These are phyloP conservation scores for Atta cephalotes DNA, from an alignment of 1,140 invertebrate species.

Conservation along the genomic window DNA sequence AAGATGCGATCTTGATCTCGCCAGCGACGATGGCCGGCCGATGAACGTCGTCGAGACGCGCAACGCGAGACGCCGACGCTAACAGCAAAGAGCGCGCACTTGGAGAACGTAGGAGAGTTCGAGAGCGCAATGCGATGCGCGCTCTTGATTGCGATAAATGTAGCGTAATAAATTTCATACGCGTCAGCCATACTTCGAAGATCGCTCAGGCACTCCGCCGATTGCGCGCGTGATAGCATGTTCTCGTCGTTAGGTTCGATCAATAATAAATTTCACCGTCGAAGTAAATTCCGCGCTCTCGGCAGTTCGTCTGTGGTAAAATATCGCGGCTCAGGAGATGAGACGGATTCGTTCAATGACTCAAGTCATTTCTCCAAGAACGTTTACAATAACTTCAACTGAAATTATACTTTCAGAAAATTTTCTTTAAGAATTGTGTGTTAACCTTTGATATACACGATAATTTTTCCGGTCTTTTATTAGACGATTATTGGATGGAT, in stretches of 20 bases:
- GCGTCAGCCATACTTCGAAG: constrained; percentile 52
- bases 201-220: constrained; percentile 46
- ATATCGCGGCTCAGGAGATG: not conserved
- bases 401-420: not conserved
- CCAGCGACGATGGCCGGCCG: not conserved
- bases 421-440: not conserved
- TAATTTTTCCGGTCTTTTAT: no score
- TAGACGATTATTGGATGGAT: no score
- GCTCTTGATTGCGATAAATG: constrained; percentile 64
- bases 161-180: constrained; percentile 65
- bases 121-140: constrained; percentile 27
- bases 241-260: constrained; percentile 58
- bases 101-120: constrained; percentile 1
- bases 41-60: constrained; percentile 31
- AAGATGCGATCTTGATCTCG: constrained; percentile 54
- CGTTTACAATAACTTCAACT: not conserved
- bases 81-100: not conserved
- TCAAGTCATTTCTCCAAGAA: not conserved
- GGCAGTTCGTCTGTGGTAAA: constrained; percentile 5
- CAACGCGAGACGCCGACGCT: constrained; percentile 15
- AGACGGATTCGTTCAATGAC: constrained; percentile 14
- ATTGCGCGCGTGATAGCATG: constrained; percentile 51
- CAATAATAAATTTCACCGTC: constrained; percentile 62
- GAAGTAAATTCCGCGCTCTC: constrained; percentile 45
- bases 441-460: not conserved